A percentile compares a stretch with the other conserved stretches of the same genome.
Conservation (phyloP, 1,140 invertebrate genomes). For the Melitaea cinxia region DNA sequence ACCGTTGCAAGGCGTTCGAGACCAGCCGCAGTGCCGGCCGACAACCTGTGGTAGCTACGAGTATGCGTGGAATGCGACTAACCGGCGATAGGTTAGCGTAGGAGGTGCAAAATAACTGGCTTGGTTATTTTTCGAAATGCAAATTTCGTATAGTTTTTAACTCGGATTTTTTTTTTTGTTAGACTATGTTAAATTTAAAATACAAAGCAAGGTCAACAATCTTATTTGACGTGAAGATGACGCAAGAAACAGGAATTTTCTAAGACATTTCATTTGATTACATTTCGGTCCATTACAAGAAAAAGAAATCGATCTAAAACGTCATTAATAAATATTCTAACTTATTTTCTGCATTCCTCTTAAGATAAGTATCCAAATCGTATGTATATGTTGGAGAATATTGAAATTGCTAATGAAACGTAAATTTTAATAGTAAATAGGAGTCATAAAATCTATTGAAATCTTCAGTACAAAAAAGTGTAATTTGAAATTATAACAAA, state of each 20-base stretch:
- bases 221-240: conserved; percentile 20
- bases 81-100: conserved; percentile 61
- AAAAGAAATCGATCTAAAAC: not conserved
- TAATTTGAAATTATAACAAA: no score
- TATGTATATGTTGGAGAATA: no score
- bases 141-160: conserved; percentile 45
- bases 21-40: conserved; percentile 60
- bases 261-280: conserved; percentile 7
- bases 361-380: no score
- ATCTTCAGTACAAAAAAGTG: no score
- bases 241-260: conserved; percentile 30
- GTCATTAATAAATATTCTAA: not conserved
- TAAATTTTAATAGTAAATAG: no score
- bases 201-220: conserved; percentile 24
- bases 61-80: conserved; percentile 73
- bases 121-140: conserved; percentile 48
- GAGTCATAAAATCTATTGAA: no score
- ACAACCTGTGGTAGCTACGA: conserved; percentile 74
- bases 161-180: not conserved
- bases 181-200: not conserved
- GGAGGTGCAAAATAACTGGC: conserved; percentile 50
- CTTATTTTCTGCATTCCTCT: not conserved
- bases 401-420: no score
- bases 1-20: conserved; percentile 60
- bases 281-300: not conserved